These are phyloP conservation scores for Hydrozoanthus gracilis DNA, from an alignment of 92 coral and sea anemone species.

Conservation along the genomic window DNA sequence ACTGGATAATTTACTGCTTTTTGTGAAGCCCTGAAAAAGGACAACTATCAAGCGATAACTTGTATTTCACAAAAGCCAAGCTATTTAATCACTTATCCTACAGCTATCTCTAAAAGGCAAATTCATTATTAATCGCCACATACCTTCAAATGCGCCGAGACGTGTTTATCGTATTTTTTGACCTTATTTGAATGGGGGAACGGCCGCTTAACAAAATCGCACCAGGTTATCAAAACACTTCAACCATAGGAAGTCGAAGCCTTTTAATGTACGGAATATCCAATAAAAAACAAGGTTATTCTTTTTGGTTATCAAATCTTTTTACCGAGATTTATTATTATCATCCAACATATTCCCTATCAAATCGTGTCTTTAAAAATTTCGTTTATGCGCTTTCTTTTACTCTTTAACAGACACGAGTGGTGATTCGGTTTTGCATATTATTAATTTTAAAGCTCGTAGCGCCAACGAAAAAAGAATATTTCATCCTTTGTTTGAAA, in stretches of 20 bases:
- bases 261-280: neutral
- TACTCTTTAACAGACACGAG: slow-evolving; percentile 1
- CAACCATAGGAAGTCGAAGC: neutral
- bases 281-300: slow-evolving; percentile 3
- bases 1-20: neutral
- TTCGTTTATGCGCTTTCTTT: neutral
- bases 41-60: neutral
- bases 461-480: slow-evolving; percentile 10
- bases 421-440: neutral
- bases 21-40: neutral
- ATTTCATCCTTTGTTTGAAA: neutral
- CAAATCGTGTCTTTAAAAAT: neutral
- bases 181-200: slow-evolving; percentile 26
- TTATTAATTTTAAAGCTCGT: neutral
- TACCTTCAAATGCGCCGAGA: slow-evolving; percentile 42
- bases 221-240: slow-evolving; percentile 29
- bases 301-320: slow-evolving; percentile 19
- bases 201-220: slow-evolving; percentile 17
- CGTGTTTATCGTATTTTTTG: slow-evolving; percentile 7
- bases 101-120: slow-evolving; percentile 17
- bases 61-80: slow-evolving; percentile 23
- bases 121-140: slow-evolving; percentile 32
- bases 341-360: neutral
- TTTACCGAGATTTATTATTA: neutral
- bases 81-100: slow-evolving; percentile 24